Evolutionary conservation across 2,113 vertebrate genomes (phyloP).

Genomic region (Zeus faber): DNA sequence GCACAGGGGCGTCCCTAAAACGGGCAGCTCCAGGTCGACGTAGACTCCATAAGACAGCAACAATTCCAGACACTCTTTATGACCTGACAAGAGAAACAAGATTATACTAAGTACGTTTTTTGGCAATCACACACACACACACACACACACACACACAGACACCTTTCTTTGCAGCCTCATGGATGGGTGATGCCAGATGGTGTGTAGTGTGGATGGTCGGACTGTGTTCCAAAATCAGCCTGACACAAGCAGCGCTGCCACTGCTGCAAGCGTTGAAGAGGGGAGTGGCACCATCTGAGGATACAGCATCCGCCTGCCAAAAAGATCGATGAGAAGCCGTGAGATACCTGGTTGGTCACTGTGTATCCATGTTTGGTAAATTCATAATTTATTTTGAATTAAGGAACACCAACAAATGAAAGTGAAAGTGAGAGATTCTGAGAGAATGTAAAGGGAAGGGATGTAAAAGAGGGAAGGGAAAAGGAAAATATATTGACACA

Average conservation of each 20-base stretch:
- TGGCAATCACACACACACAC: conserved; percentile 1
- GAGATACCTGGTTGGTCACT: background rate
- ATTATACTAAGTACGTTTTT: background rate
- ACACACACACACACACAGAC: background rate
- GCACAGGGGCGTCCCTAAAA: conserved; percentile 81
- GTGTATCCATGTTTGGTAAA: background rate
- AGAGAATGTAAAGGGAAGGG: too few species aligned
- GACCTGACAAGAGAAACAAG: conserved; percentile 63
- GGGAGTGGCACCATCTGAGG: conserved; percentile 83
- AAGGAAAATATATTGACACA: too few species aligned
- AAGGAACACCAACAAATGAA: too few species aligned
- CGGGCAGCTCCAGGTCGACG: conserved; percentile 79
- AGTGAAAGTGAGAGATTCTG: too few species aligned
- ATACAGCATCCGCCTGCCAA: conserved; percentile 76
- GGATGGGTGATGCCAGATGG: conserved; percentile 79
- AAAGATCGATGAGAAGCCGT: background rate
- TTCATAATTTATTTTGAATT: too few species aligned
- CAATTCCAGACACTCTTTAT: conserved; percentile 88
- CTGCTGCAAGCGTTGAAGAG: conserved; percentile 86
- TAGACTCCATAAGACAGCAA: conserved; percentile 79
- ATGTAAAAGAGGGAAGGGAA: background rate
- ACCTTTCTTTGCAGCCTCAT: conserved; percentile 85
- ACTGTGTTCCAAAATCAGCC: conserved; percentile 77
- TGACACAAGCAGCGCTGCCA: conserved; percentile 82
- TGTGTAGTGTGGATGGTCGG: conserved; percentile 62